Base-by-base conservation (phyloP, 2,113 vertebrate species). In the zebrafish (Danio rerio) region DNA sequence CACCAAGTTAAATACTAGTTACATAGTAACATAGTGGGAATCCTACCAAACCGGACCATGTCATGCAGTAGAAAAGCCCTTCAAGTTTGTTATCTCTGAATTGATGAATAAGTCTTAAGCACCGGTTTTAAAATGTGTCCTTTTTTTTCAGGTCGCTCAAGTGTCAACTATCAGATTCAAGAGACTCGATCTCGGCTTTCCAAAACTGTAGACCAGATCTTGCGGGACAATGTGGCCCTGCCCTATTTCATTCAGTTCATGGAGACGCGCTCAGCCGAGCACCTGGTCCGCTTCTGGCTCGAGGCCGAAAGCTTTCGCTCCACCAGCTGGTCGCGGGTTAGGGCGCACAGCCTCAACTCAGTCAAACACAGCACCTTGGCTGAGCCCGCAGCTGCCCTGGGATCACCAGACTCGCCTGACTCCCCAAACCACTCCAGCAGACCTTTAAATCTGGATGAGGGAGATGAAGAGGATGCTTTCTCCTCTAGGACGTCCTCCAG, bases 351-450 rank as follows among this genome's bases (percentile, higher is more conserved):
- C 92, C 93, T 99, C 75, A 98, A 99, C 92, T 96, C 97, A 0
- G 96, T 99, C 65, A 99, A 98, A 90, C 98, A 98, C 90, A 99
- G 98, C 87, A 94, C 98, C 0, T 71, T 99, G 92, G 98, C 96
- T 6, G 98, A 99, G 91, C 97, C 96, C 0, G 93, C 96, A 50
- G 93, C 93, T 20, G 43, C 72, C 3, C 40, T 86, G 0, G 50
- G 78, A 0, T 40, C 91, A n/a, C 72, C 88, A 0, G 7, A 78
- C 40, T 90, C 86, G 3, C 76, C 84, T 2, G 90, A 85, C 1
- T 78, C 84, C 2, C 74, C 86, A 12, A 31, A 56, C 0, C 21
- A 20, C 7, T 52, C 69, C 82, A 15, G 50, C 20, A 20, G 16
- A 4, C 45, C 0, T 47, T 72, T 42, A 3, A 13, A 45, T 15